Percentiles rank a stretch among this genome's conserved stretches.
Conservation (phyloP, 2,797 vertebrate genomes). For the Pachyuromys duprasi region DNA sequence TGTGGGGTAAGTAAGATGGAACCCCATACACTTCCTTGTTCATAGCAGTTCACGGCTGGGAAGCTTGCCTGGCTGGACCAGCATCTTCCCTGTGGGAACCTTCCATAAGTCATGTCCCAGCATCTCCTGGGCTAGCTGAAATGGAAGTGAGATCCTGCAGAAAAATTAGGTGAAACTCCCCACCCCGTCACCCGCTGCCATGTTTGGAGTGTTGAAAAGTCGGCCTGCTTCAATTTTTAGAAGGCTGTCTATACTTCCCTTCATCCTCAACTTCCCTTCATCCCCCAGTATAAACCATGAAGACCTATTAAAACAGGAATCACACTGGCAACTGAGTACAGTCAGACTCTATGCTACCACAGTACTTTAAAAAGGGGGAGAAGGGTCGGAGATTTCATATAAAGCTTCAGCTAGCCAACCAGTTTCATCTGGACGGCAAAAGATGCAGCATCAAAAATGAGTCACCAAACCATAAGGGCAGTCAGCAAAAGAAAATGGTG, state of each 20-base stretch:
- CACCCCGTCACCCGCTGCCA: not conserved
- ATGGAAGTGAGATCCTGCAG: no score
- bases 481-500: not conserved
- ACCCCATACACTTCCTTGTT: constrained; percentile 1
- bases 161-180: no score
- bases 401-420: not conserved
- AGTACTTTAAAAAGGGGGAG: not conserved
- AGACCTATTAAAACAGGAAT: not conserved
- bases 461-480: not conserved
- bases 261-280: not conserved
- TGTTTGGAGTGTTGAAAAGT: not conserved
- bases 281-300: not conserved
- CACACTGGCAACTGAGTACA: not conserved
- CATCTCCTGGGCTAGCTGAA: not conserved
- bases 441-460: no score
- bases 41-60: constrained; percentile 48
- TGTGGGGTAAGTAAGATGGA: constrained; percentile 77
- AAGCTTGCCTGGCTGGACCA: not conserved
- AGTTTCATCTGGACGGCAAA: constrained; percentile 7
- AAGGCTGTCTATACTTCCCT: not conserved
- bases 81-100: not conserved
- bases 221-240: not conserved
- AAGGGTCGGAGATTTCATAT: not conserved
- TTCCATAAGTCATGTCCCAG: not conserved
- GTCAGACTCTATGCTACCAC: not conserved